Conservation (phyloP, 2,113 vertebrate genomes). For the Arenaria interpres region DNA sequence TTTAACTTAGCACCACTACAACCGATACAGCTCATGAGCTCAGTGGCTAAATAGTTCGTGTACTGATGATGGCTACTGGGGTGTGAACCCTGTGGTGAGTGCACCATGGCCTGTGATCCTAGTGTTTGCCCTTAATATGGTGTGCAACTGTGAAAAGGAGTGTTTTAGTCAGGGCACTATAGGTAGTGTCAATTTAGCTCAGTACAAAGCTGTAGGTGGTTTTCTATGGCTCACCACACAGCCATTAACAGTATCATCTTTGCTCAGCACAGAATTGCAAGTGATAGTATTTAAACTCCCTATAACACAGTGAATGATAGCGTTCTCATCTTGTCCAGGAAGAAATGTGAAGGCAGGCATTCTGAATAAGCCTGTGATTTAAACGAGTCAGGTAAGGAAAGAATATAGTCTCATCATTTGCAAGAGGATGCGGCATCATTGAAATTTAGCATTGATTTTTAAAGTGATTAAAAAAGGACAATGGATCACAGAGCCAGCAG, state of each 20-base stretch:
- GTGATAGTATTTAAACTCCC: conserved; percentile 49
- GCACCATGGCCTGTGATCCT: not conserved
- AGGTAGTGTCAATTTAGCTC: conserved; percentile 50
- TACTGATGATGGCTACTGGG: not conserved
- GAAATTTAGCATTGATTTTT: conserved; percentile 4
- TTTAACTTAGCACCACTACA: not conserved
- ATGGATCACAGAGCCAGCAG: not conserved
- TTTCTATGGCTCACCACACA: conserved; percentile 53
- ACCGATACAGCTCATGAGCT: not conserved
- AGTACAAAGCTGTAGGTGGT: conserved; percentile 56
- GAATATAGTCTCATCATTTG: not conserved
- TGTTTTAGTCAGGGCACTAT: conserved; percentile 21
- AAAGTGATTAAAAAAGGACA: conserved; percentile 7
- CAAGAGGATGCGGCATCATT: not conserved
- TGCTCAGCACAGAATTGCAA: conserved; percentile 37
- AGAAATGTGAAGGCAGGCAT: not conserved
- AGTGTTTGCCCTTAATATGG: conserved; percentile 27
- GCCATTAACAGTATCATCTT: conserved; percentile 52
- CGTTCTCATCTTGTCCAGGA: conserved; percentile 8
- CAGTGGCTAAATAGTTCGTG: not conserved
- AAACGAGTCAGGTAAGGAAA: not conserved
- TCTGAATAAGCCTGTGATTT: conserved; percentile 15
- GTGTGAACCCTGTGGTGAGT: not conserved
- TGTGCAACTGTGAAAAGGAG: conserved; percentile 65
- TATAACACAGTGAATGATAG: not conserved